A percentile compares a stretch with the other conserved stretches of the same genome.
phyloP scores from a whole-genome alignment of 2,888 invertebrate genomes.

The Tenthredo mesomela region DNA sequence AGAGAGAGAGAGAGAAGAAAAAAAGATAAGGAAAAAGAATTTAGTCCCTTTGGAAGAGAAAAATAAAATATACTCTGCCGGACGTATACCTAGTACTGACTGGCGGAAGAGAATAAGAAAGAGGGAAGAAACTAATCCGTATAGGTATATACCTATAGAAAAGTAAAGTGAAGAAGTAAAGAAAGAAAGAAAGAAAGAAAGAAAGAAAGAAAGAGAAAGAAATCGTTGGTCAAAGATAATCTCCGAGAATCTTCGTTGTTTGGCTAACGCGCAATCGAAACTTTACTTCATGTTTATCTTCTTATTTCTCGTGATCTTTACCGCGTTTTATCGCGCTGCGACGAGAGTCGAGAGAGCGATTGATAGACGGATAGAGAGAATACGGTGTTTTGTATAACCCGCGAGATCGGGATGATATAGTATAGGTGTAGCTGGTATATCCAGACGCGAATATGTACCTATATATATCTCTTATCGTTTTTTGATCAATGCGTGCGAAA shows the following conservation, averaged over 20 bases:
- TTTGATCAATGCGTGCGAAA: slow-evolving; percentile 17
- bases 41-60: neutral
- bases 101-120: neutral
- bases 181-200: too few relatives aligned
- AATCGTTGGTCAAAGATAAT: neutral
- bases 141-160: too few relatives aligned
- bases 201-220: neutral
- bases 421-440: too few relatives aligned
- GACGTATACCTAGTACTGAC: neutral
- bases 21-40: neutral
- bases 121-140: neutral
- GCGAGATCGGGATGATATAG: neutral
- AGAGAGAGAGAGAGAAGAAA: too few relatives aligned
- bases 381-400: neutral
- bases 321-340: neutral
- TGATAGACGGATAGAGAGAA: neutral
- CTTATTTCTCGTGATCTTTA: neutral
- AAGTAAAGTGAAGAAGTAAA: neutral
- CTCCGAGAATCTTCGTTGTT: neutral
- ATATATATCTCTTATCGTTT: slow-evolving; percentile 4
- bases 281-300: neutral
- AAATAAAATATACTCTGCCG: neutral
- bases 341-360: neutral
- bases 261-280: neutral
- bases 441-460: neutral